Evolutionary conservation across 2,888 invertebrate species (phyloP).

Genomic region (Dolomedes plantarius): DNA sequence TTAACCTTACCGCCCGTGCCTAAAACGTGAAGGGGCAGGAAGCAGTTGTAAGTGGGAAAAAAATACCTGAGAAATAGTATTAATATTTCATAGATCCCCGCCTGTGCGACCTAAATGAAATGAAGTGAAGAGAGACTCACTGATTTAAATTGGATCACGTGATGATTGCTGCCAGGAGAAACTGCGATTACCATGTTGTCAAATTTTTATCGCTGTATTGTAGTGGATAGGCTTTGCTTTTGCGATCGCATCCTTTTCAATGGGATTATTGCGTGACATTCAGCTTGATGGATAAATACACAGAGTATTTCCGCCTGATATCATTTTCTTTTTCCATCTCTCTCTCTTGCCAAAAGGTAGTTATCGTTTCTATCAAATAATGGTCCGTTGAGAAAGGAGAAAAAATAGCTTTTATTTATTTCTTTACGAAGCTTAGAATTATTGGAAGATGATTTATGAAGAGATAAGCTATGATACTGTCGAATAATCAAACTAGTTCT

Average conservation of each 20-base stretch:
- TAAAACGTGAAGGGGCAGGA: not conserved
- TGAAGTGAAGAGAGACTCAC: not conserved
- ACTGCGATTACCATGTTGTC: not conserved
- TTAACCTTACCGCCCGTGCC: conserved; percentile 17
- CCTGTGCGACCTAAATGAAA: not conserved
- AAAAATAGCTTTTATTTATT: too few relatives aligned
- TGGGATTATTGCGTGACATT: not conserved
- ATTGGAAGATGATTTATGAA: too few relatives aligned
- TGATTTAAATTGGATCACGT: not conserved
- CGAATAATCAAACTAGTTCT: not conserved
- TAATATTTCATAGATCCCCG: not conserved
- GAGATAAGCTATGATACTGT: too few relatives aligned
- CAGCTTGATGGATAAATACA: not conserved
- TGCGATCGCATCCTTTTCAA: not conserved
- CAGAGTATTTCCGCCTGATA: not conserved
- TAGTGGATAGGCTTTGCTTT: not conserved
- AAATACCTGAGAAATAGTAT: not conserved
- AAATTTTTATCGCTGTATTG: not conserved
- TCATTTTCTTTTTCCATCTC: not conserved
- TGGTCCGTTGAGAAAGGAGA: too few relatives aligned
- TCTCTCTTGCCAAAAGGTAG: not conserved
- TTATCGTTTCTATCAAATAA: not conserved
- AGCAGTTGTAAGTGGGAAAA: not conserved
- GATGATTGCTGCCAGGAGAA: not conserved
- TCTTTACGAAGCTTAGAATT: too few relatives aligned